Percentiles rank a stretch among this genome's conserved stretches.
Conservation (phyloP, 2,888 invertebrate species). For the Drosophila kanekoi region DNA sequence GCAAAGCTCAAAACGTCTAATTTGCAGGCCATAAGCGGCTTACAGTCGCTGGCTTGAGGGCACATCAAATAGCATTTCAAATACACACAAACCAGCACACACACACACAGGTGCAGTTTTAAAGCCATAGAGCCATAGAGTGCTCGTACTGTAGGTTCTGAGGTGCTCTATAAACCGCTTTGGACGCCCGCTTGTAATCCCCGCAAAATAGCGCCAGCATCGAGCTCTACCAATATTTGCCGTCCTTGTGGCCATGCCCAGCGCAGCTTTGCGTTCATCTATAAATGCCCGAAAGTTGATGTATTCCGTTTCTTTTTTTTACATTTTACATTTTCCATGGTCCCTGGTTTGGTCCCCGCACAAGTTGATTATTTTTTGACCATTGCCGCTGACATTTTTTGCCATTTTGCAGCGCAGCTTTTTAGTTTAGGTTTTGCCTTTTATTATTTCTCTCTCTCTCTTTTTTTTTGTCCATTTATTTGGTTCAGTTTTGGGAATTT, state of each 20-base stretch:
- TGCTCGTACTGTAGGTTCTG: slow-evolving; percentile 15
- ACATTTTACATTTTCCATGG: slow-evolving; percentile 15
- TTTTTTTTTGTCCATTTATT: slow-evolving; percentile 11
- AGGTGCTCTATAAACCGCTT: slow-evolving; percentile 51
- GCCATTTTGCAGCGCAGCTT: slow-evolving; percentile 32
- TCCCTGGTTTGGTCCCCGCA: slow-evolving; percentile 3
- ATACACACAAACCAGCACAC: slow-evolving; percentile 10
- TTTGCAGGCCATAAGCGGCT: slow-evolving; percentile 74
- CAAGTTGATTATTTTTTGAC: slow-evolving; percentile 66
- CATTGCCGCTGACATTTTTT: slow-evolving; percentile 40
- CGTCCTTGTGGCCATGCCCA: slow-evolving; percentile 31
- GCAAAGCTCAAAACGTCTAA: slow-evolving; percentile 57
- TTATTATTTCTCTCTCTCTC: slow-evolving; percentile 2
- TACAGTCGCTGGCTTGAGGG: slow-evolving; percentile 45
- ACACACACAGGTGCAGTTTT: slow-evolving; percentile 46
- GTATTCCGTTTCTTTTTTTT: slow-evolving; percentile 19
- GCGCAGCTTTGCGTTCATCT: slow-evolving; percentile 25
- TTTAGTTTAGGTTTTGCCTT: slow-evolving; percentile 26
- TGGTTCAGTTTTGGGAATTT: slow-evolving; percentile 56
- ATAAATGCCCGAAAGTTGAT: slow-evolving; percentile 36
- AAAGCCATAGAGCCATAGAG: slow-evolving; percentile 52
- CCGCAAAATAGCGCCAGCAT: slow-evolving; percentile 34
- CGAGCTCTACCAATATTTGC: slow-evolving; percentile 48
- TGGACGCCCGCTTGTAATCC: slow-evolving; percentile 50
- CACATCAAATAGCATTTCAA: slow-evolving; percentile 69